Percentiles rank a stretch among this genome's conserved stretches.
Evolutionary conservation across 2,888 invertebrate species (phyloP).

Genomic region (Steromphala cineraria): DNA sequence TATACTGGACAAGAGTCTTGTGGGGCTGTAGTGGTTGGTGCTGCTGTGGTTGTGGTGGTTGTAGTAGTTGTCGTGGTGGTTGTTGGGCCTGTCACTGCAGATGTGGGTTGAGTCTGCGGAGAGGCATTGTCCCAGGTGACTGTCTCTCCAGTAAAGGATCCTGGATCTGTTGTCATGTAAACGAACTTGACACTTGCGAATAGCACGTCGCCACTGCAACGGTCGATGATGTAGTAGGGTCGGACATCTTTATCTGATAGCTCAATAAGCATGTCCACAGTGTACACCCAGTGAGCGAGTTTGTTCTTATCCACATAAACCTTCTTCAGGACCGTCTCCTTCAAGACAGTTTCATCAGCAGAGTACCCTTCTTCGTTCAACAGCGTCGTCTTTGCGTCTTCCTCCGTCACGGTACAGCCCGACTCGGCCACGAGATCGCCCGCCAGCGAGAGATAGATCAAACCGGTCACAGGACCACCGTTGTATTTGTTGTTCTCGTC

Average conservation of each 20-base stretch:
- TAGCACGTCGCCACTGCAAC: not conserved
- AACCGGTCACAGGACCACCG: not conserved
- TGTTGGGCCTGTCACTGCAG: not conserved
- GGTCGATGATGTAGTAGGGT: conserved; percentile 18
- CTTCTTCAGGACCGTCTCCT: not conserved
- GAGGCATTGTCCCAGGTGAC: not conserved
- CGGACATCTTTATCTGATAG: not conserved
- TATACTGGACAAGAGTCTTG: not conserved
- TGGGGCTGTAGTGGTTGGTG: not conserved
- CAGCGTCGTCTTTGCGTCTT: not conserved
- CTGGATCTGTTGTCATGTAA: not conserved
- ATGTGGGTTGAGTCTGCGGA: not conserved
- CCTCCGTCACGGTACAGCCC: not conserved
- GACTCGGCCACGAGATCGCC: not conserved
- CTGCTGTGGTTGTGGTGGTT: not conserved
- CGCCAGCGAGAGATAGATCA: not conserved
- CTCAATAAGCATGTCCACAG: not conserved
- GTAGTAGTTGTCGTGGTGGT: not conserved
- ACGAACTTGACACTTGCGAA: not conserved
- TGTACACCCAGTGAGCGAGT: conserved; percentile 1
- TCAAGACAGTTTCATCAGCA: not conserved
- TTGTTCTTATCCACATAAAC: conserved; percentile 10
- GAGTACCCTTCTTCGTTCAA: not conserved
- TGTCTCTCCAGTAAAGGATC: not conserved
- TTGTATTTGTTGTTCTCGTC: conserved; percentile 8